Base-by-base conservation (phyloP, 2,888 invertebrate species). In the Coecobrya sp. region DNA sequence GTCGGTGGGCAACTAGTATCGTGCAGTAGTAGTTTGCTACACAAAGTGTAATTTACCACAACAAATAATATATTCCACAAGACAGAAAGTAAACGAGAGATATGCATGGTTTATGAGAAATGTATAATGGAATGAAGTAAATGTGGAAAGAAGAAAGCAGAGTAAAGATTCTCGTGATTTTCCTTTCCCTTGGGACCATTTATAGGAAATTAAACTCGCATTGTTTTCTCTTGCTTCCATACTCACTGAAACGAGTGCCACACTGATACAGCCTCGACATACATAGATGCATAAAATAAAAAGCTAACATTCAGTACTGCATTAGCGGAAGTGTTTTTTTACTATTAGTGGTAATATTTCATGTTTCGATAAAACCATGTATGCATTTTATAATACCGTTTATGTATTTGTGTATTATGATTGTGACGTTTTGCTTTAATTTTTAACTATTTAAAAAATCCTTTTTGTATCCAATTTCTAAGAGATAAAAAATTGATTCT, bases 161-260 rank as follows among this genome's bases (percentile, higher is more conserved):
- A 85, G 49, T 10, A 45, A 76, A 19, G 62, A 84, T 82, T 59
- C 45, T 81, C 65, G 25, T 76, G 55, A 59, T 42, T 59, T 42
- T 36, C 13, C 13, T 65, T n/a, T 93, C 95, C 94, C 94, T 55
- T 55, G 94, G 93, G 94, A 79, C 93, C 93, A 92, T 94, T 94
- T 94, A 93, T 93, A 92, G 91, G 93, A 94, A 94, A 94, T 95
- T 95, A 95, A 95, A 95, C 85, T 86, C 93, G 91, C 94, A 55
- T 93, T 93, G 92, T 79, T 70, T 68, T 55, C 73, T 49, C 65
- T 59, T 59, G 11, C 22, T 11, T 36, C 3, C 45, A 42, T 19
- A 42, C 10, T 19, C 19, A 19, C 10, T 45, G 76, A 25, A 45
- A 1, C 22, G 65, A 65, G 65, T 27, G 19, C 59, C 19, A 59